phyloP scores from a whole-genome alignment of 2,888 invertebrate species.

The Polia nebulosa region DNA sequence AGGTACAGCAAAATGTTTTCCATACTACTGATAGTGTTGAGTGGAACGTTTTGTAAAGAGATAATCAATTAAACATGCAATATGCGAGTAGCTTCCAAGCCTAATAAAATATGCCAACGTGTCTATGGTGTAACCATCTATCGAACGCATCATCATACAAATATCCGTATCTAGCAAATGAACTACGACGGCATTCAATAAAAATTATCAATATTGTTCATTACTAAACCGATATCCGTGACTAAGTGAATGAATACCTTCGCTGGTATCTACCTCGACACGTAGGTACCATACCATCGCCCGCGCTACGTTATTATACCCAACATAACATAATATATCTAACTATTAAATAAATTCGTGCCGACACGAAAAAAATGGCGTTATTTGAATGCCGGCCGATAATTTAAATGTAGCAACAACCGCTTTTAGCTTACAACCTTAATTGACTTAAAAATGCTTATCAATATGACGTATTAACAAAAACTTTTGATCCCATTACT shows the following conservation, averaged over 20 bases:
- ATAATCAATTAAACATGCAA: slow-evolving; percentile 29
- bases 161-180: slow-evolving; percentile 53
- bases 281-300: slow-evolving; percentile 74
- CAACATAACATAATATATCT: slow-evolving; percentile 82
- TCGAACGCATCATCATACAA: slow-evolving; percentile 43
- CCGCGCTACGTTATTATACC: slow-evolving; percentile 83
- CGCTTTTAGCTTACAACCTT: slow-evolving; percentile 91
- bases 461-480: slow-evolving; percentile 81
- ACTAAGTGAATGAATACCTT: slow-evolving; percentile 80
- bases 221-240: slow-evolving; percentile 76
- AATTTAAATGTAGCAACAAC: slow-evolving; percentile 91
- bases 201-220: slow-evolving; percentile 71
- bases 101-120: slow-evolving; percentile 11
- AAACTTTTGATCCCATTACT: slow-evolving; percentile 67
- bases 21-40: slow-evolving; percentile 13
- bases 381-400: slow-evolving; percentile 91
- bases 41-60: slow-evolving; percentile 16
- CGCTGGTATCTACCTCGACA: slow-evolving; percentile 64
- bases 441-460: slow-evolving; percentile 91
- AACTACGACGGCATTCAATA: slow-evolving; percentile 66
- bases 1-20: slow-evolving; percentile 14
- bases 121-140: slow-evolving; percentile 17
- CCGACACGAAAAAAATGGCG: slow-evolving; percentile 91
- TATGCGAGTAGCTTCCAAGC: slow-evolving; percentile 14
- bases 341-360: slow-evolving; percentile 89